Evolutionary conservation across 2,113 vertebrate genomes (phyloP).

Genomic region (Urocitellus parryii): DNA sequence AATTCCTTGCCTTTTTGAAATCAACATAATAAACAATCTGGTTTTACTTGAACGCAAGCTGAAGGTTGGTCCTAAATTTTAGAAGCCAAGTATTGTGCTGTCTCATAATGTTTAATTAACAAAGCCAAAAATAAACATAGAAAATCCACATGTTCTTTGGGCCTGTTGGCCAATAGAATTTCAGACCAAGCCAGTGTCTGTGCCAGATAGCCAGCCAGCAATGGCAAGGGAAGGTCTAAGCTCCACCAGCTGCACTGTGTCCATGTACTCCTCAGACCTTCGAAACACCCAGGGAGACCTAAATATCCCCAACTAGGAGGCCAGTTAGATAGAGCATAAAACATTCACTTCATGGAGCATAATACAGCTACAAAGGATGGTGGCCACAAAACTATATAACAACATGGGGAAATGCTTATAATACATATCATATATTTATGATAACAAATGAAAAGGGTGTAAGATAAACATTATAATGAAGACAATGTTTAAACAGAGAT

Average conservation of each 20-base stretch:
- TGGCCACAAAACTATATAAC: too few relatives aligned
- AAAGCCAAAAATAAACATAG: neutral
- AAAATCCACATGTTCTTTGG: neutral
- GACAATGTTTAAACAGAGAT: too few relatives aligned
- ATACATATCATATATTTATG: too few relatives aligned
- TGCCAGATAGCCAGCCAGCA: neutral
- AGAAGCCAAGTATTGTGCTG: neutral
- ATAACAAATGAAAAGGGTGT: too few relatives aligned
- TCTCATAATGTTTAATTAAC: neutral
- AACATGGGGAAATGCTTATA: too few relatives aligned
- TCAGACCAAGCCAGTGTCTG: neutral
- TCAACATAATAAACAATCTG: constrained; percentile 13
- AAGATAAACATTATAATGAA: too few relatives aligned
- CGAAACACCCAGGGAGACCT: neutral
- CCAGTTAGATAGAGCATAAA: neutral
- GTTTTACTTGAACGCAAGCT: constrained; percentile 51
- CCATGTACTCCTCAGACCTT: neutral
- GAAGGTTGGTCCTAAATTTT: constrained; percentile 40
- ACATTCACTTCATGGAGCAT: neutral
- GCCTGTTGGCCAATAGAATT: neutral
- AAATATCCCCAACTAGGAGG: neutral
- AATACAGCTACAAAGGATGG: too few relatives aligned
- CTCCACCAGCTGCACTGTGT: neutral
- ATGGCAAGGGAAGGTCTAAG: neutral
- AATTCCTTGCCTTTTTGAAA: constrained; percentile 49